phyloP scores from a whole-genome alignment of 2,113 vertebrate species.

The Oryzias javanicus region DNA sequence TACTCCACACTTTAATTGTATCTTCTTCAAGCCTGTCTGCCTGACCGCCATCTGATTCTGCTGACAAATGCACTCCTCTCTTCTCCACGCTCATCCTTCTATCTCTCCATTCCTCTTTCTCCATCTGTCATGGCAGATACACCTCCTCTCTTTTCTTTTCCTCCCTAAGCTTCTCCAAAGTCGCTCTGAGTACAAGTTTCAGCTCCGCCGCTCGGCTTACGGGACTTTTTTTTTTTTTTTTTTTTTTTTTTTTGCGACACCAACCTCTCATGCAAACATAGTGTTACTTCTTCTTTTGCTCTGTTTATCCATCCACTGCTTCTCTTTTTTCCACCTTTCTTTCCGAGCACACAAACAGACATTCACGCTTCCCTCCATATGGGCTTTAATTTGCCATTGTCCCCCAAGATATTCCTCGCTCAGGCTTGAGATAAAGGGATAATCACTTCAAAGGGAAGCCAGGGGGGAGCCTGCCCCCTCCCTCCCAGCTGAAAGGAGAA shows the following conservation, averaged over 20 bases:
- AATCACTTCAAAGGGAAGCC: conserved; percentile 97
- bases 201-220: conserved; percentile 56
- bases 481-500: conserved; percentile 91
- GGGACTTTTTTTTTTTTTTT: conserved; percentile 52
- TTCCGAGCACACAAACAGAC: conserved; percentile 71
- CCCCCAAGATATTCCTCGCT: conserved; percentile 89
- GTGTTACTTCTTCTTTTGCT: conserved; percentile 30
- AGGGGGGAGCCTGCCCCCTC: conserved; percentile 89
- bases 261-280: conserved; percentile 49
- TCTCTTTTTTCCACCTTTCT: conserved; percentile 39
- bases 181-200: conserved; percentile 66
- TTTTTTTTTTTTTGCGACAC: no score
- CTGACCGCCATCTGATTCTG: conserved; percentile 81
- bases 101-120: conserved; percentile 56
- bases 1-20: conserved; percentile 86
- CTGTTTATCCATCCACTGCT: conserved; percentile 53
- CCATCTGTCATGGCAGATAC: conserved; percentile 38
- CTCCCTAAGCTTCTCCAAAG: conserved; percentile 40
- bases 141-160: neutral
- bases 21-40: conserved; percentile 81
- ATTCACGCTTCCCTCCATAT: conserved; percentile 84
- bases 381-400: conserved; percentile 89
- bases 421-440: conserved; percentile 98
- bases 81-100: conserved; percentile 61
- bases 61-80: conserved; percentile 79